Evolutionary conservation across 2,797 vertebrate genomes (phyloP), one percentile per base, ranked within the genome.

Genomic region (Selene dorsalis): DNA sequence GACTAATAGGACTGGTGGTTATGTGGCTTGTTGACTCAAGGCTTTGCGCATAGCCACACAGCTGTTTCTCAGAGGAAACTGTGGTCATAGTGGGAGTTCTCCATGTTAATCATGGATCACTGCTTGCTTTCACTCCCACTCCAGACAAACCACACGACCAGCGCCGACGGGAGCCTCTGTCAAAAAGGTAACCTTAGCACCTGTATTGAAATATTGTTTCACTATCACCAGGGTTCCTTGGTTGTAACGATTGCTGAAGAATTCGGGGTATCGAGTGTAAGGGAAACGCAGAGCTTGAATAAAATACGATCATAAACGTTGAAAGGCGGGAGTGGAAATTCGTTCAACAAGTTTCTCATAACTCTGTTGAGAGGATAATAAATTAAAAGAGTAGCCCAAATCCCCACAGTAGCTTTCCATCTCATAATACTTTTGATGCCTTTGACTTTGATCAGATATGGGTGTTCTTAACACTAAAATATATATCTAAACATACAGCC

Each of bases 41-140:
- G 85, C 85, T 92, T 94, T 92, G 86, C 86, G 76, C 89, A 82
- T 71, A 87, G 85, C 90, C 91, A 83, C 91, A 89, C 87, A 74
- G 88, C 62, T 83, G 48, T 88, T 92, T 93, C 88, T 93, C 86
- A 89, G 91, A 92, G 93, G 92, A 94, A 94, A 92, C 85, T 93
- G 94, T 92, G 93, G 94, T 93, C 90, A 87, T 83, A 74, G 89
- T 88, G 92, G 92, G 90, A 93, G 92, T 91, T 93, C 88, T 93
- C 73, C 88, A 75, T 91, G 90, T 92, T 93, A 91, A 93, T 93
- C 91, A 89, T 84, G 88, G 89, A 92, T 91, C 88, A 92, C 82
- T 90, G 88, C 84, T 86, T 83, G 77, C 87, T 94, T 93, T 93
- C 83, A 94, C 86, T 91, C 81, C 85, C 75, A 86, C 88, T 92